A percentile compares a stretch with the other conserved stretches of the same genome.
Conservation (phyloP, 2,113 vertebrate species). For the Larimichthys crocea region DNA sequence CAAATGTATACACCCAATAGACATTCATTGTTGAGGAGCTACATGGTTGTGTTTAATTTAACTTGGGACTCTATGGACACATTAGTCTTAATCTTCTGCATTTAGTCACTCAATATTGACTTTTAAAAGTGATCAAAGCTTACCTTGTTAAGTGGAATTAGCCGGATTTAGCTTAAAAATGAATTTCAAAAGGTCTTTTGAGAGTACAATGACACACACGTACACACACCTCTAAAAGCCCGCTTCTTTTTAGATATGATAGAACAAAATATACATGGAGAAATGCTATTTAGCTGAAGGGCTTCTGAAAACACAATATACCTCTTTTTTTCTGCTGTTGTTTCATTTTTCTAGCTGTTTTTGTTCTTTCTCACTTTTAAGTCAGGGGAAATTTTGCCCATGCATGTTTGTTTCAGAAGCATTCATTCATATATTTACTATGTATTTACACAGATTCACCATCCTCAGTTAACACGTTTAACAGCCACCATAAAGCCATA, state of each 20-base stretch:
- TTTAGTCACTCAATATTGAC: constrained; percentile 73
- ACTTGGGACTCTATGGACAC: constrained; percentile 27
- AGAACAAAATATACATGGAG: not conserved
- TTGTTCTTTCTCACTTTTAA: constrained; percentile 4
- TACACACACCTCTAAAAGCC: constrained; percentile 2
- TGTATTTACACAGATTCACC: not conserved
- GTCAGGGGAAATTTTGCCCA: not conserved
- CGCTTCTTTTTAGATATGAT: constrained; percentile 7
- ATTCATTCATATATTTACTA: not conserved
- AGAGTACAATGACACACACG: constrained; percentile 39
- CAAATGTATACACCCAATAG: not conserved
- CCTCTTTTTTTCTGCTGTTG: not conserved
- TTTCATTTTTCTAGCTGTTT: not conserved
- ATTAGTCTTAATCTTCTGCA: constrained; percentile 66
- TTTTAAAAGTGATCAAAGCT: constrained; percentile 77
- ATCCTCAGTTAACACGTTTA: not conserved
- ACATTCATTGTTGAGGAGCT: constrained; percentile 19
- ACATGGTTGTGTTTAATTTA: constrained; percentile 34
- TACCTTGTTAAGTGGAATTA: constrained; percentile 72
- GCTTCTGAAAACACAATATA: constrained; percentile 4
- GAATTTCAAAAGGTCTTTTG: constrained; percentile 63
- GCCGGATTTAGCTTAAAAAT: constrained; percentile 63
- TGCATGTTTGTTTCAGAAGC: not conserved
- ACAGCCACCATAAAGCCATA: not conserved
- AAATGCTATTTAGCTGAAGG: constrained; percentile 25